Evolutionary conservation across 2,888 invertebrate species (phyloP), one percentile per base, ranked within the genome.

Genomic region (Isoperla grammatica): DNA sequence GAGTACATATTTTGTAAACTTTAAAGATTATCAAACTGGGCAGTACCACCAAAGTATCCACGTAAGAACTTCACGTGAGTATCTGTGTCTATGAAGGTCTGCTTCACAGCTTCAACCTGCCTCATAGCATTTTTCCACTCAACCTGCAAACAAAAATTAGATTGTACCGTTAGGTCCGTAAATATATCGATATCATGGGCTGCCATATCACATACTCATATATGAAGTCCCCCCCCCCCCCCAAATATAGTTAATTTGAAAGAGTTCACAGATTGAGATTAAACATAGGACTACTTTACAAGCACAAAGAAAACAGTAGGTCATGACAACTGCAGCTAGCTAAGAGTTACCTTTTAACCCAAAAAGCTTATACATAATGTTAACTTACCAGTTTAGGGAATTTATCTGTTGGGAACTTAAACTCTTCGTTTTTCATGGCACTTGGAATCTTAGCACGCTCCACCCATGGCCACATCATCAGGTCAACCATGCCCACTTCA

Each of bases 401-500:
- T 40, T 67, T 68, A 29, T 66, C 68, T 49, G 69, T 70, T 8
- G 68, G 65, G 61, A 71, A 67, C 57, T 66, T 59, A 1, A 66
- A 56, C 13, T 68, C 48, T 56, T 69, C 64, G n/a, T 69, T 68
- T 20, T 65, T 68, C 54, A 71, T 63, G 43, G 72, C 5, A 39
- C 69, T 64, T 35, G 71, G 61, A 48, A 68, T 61, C 54, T 69
- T 71, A 11, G 69, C 67, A 35, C 74, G 66, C 65, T 77, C 76
- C 45, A 73, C 69, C 75, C 75, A 76, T 2, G 76, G 76, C 75
- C 75, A 76, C 66, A 75, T 75, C 63, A 75, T 65, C 65, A 74
- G 69, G 61, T 76, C 76, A 37, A 75, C 37, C 68, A 75, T 73
- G 45, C 75, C 75, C 50, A 73, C 72, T 54, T 66, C 60, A 11